Evolutionary conservation across 2,797 vertebrate genomes (phyloP).

Genomic region (Helicolenus hilgendorfi): DNA sequence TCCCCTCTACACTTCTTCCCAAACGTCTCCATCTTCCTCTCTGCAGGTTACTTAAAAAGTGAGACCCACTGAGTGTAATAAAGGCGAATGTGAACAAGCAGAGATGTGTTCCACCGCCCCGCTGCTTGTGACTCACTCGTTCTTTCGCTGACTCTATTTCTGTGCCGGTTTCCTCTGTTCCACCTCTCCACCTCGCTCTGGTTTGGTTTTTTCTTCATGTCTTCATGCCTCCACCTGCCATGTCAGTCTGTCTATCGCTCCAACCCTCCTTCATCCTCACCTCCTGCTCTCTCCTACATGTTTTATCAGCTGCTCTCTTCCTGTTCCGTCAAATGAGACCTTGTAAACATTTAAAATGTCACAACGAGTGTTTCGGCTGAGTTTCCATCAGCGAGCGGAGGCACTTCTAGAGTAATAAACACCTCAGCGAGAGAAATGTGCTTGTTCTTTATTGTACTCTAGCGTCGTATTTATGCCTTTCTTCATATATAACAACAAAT

Average conservation of each 20-base stretch:
- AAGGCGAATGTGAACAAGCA: not conserved
- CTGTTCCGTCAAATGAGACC: not conserved
- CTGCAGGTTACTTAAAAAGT: not conserved
- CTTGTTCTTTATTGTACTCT: not conserved
- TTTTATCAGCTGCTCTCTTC: not conserved
- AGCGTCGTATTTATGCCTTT: not conserved
- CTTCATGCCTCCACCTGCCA: slow-evolving; percentile 10
- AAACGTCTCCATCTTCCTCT: not conserved
- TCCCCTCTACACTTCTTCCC: not conserved
- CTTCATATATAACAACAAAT: not conserved
- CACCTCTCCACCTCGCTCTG: slow-evolving; percentile 37
- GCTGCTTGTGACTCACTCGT: slow-evolving; percentile 46
- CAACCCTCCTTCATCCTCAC: slow-evolving; percentile 5
- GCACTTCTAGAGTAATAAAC: not conserved
- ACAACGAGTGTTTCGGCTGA: not conserved
- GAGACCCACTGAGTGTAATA: not conserved
- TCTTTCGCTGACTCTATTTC: slow-evolving; percentile 44
- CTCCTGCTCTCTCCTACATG: slow-evolving; percentile 1
- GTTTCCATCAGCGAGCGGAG: not conserved
- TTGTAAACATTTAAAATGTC: slow-evolving; percentile 3
- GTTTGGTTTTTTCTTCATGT: not conserved
- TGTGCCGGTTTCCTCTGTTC: slow-evolving; percentile 33
- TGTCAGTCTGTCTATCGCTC: slow-evolving; percentile 18
- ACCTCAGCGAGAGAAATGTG: not conserved
- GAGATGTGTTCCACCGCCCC: slow-evolving; percentile 10